Evolutionary conservation across 2,113 vertebrate genomes (phyloP).

Genomic region (Monopterus albus): DNA sequence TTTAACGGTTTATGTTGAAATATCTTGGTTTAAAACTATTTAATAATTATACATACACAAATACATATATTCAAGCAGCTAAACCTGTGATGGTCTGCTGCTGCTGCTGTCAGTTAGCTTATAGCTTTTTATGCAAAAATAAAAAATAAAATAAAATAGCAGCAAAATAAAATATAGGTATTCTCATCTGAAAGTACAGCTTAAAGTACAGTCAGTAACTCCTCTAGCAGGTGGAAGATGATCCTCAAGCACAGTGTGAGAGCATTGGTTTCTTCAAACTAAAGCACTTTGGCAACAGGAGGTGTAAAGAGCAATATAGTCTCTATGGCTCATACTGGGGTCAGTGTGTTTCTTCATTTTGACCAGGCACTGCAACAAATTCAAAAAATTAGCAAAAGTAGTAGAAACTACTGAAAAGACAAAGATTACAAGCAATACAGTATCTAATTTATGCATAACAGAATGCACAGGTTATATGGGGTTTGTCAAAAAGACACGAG

Average conservation of each 20-base stretch:
- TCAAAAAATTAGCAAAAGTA: neutral
- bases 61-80: no score
- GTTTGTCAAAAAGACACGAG: no score
- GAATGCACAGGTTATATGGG: no score
- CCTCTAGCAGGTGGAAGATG: neutral
- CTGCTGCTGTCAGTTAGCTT: no score
- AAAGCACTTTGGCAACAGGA: conserved; percentile 16
- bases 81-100: no score
- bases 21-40: no score
- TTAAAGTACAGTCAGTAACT: neutral
- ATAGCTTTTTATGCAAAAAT: no score
- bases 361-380: neutral
- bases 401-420: neutral
- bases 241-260: conserved; percentile 8
- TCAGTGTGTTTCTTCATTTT: neutral
- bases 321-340: conserved; percentile 13
- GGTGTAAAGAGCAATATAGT: conserved; percentile 21
- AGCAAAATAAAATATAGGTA: no score
- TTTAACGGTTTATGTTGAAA: no score
- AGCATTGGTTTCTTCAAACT: conserved; percentile 15
- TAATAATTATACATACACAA: no score
- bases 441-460: neutral
- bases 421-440: neutral
- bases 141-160: no score
- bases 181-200: no score